Conservation (phyloP, 2,113 vertebrate species). For the Cynoglossus semilaevis region DNA sequence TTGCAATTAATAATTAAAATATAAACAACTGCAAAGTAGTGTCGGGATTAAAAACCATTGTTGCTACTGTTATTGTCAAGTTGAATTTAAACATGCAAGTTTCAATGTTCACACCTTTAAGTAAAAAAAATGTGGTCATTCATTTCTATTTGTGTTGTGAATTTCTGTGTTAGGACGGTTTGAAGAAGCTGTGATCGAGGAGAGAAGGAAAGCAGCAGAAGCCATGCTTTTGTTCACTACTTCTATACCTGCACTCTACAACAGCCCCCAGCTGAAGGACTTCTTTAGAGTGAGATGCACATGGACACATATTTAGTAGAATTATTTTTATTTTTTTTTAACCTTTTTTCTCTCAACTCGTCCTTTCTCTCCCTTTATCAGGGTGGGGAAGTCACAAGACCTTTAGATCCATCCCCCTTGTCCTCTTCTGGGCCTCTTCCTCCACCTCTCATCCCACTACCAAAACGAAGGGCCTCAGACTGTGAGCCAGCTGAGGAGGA, state of each 20-base stretch:
- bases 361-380: constrained; percentile 34
- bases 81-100: too few relatives aligned
- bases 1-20: background rate
- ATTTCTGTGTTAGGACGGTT: constrained; percentile 80
- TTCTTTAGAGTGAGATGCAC: constrained; percentile 82
- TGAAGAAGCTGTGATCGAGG: constrained; percentile 85
- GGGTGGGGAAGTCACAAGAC: constrained; percentile 80
- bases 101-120: too few relatives aligned
- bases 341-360: background rate
- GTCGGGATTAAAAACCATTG: background rate
- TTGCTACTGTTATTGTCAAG: too few relatives aligned
- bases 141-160: background rate
- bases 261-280: constrained; percentile 90
- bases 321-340: too few relatives aligned
- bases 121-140: too few relatives aligned
- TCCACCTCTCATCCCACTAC: constrained; percentile 83
- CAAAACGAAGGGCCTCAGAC: constrained; percentile 61
- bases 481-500: constrained; percentile 73
- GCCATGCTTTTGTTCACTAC: constrained; percentile 81
- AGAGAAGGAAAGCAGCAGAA: constrained; percentile 84
- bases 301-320: background rate
- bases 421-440: constrained; percentile 68
- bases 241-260: constrained; percentile 85
- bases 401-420: constrained; percentile 63
- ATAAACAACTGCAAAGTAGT: background rate